Evolutionary conservation across 2,797 vertebrate species (phyloP).

Genomic region (Rhadinocentrus ornatus): DNA sequence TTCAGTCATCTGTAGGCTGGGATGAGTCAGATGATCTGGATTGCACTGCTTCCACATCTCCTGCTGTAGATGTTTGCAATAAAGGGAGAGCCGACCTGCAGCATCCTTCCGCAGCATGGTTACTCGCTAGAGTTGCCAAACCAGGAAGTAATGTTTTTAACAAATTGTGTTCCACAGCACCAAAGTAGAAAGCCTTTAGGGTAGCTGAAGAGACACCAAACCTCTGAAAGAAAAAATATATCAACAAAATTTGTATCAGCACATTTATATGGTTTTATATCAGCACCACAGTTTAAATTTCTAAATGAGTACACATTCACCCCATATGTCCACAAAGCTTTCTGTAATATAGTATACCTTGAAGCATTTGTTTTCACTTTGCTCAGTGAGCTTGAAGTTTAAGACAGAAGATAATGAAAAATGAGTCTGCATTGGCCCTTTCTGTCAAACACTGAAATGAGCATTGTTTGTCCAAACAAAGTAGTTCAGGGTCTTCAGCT

Average conservation of each 20-base stretch:
- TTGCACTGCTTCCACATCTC: background rate
- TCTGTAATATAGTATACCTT: background rate
- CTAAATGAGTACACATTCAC: background rate
- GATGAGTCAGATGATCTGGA: background rate
- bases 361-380: background rate
- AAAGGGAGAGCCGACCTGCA: background rate
- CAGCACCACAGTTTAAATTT: background rate
- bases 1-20: background rate
- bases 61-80: background rate
- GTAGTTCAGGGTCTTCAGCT: background rate
- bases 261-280: background rate
- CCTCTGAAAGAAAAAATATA: background rate
- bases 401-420: background rate
- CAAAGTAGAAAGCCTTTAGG: background rate
- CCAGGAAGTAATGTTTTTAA: no score
- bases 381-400: background rate
- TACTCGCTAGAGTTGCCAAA: background rate
- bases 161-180: no score
- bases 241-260: no score
- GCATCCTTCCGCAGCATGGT: no score
- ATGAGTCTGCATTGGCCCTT: background rate
- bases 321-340: background rate
- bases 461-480: conserved; percentile 1
- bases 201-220: no score
- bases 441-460: background rate